Evolutionary conservation across 2,888 invertebrate genomes (phyloP).

Genomic region (Polyommatus iphigenia): DNA sequence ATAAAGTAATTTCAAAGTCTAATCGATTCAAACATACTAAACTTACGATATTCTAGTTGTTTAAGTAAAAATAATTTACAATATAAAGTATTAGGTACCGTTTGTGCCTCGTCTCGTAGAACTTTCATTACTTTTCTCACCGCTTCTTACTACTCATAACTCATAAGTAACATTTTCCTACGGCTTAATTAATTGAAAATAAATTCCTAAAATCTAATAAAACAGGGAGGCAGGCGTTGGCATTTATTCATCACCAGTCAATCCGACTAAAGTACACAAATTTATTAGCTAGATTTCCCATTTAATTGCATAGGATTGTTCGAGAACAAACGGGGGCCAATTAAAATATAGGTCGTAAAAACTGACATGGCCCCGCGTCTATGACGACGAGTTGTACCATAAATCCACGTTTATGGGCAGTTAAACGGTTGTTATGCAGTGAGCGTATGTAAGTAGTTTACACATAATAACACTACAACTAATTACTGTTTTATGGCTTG

Average conservation of each 20-base stretch:
- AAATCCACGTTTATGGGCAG: conserved; percentile 69
- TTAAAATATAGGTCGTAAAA: conserved; percentile 39
- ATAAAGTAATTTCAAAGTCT: no score
- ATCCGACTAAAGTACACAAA: not conserved
- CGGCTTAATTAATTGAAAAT: no score
- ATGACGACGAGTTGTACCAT: conserved; percentile 58
- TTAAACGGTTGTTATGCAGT: conserved; percentile 67
- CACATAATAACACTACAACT: conserved; percentile 22
- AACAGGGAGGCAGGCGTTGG: not conserved
- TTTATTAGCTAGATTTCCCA: conserved; percentile 11
- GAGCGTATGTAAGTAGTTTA: conserved; percentile 24
- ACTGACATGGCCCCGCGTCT: conserved; percentile 47
- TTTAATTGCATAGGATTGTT: conserved; percentile 22
- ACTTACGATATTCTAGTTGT: no score
- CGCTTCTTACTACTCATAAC: no score
- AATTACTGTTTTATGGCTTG: conserved; percentile 4
- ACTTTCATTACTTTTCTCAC: no score
- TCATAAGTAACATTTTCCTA: no score
- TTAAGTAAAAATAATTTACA: no score
- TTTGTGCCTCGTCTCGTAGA: no score
- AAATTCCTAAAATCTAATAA: not conserved
- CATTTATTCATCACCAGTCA: not conserved
- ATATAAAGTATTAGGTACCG: no score
- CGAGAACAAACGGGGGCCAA: not conserved
- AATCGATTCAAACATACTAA: no score